Evolutionary conservation across 2,888 invertebrate species (phyloP).

Genomic region (Latrodectus hesperus): DNA sequence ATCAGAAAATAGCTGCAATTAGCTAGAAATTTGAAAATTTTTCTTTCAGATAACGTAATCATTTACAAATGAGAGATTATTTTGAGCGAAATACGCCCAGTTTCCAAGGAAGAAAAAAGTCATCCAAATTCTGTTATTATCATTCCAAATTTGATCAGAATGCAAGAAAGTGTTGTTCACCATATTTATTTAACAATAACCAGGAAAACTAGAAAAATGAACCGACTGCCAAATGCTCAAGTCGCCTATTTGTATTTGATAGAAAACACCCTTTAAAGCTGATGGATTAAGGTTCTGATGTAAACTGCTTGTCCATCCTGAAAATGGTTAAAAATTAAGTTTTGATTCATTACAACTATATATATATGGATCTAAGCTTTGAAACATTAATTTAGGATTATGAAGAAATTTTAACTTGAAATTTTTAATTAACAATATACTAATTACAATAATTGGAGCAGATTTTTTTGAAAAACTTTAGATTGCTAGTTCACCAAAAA

Average conservation of each 20-base stretch:
- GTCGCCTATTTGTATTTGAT: slow-evolving; percentile 1
- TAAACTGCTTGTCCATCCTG: neutral
- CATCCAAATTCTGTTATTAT: neutral
- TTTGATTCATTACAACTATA: neutral
- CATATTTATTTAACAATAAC: neutral
- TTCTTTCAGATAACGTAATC: neutral
- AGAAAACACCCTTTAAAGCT: neutral
- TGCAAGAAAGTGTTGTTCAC: neutral
- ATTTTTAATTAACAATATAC: neutral
- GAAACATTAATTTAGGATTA: slow-evolving; percentile 13
- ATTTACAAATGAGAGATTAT: neutral
- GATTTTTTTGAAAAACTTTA: neutral
- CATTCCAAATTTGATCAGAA: neutral
- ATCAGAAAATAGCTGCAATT: neutral
- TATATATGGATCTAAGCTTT: neutral
- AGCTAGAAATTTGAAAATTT: neutral
- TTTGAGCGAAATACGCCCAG: neutral
- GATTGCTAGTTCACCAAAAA: too few relatives aligned
- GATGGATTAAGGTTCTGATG: neutral
- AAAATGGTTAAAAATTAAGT: neutral
- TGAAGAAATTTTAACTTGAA: neutral
- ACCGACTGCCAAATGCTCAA: neutral
- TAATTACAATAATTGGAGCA: neutral
- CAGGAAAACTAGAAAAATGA: neutral
- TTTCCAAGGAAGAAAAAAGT: neutral